Evolutionary conservation across 2,888 invertebrate species (phyloP), one percentile per base, ranked within the genome.

Genomic region (Ophion ventricosus): DNA sequence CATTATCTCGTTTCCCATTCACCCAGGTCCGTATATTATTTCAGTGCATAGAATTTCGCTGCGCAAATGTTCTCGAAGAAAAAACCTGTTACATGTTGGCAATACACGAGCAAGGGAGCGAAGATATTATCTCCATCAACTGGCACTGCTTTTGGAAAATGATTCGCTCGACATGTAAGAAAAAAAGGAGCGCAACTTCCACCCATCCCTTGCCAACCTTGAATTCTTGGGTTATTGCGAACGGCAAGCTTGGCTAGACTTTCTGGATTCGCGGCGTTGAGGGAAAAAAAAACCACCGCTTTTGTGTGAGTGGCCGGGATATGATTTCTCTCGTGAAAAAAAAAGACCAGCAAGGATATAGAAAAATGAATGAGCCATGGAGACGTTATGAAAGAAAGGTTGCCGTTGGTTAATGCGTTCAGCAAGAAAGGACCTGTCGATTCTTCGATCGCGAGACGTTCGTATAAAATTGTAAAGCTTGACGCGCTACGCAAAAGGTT

Each of bases 1-100:
- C 63, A 35, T 59, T 64, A 57, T 49, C 64, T 76, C 57, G 63
- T 69, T 81, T 56, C 40, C 59, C 40, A 54, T 69, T 70, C 56
- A 40, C 1, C 54, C 7, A 35, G 23, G 54, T 76, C 40, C 25
- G 29, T 25, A 17, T 40, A 56, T 69, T 59, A 49, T n/a, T 61
- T 26, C 54, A 54, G 25, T 54, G 49, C 29, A 35, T 29, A 23
- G 20, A 69, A 56, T 35, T 57, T 25, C 25, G 0, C 25, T 11
- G 49, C 23, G 25, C 17, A 78, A 61, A 35, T 61, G 49, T 56
- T 61, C n/a, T 4, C 59, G 49, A 49, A 49, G 17, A 49, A 49
- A 49, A 49, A 49, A 49, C 11, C 10, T 8, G 14, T 17, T 35
- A 64, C 35, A 20, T 40, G 10, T 20, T 43, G 23, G 14, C 10